phyloP scores from a whole-genome alignment of 2,888 invertebrate genomes.

The Blera fallax region DNA sequence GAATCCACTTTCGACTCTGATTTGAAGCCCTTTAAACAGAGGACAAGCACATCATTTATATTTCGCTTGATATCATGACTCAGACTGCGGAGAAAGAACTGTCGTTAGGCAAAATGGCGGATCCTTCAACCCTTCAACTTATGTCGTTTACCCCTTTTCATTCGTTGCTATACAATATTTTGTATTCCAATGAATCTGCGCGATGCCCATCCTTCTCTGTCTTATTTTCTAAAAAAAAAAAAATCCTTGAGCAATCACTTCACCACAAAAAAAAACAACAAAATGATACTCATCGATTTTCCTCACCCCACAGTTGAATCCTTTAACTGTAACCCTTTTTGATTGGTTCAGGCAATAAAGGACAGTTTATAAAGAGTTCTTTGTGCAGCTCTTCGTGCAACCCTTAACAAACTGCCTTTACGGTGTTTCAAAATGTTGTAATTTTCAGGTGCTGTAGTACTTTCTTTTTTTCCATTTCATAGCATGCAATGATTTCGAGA shows the following conservation, averaged over 20 bases:
- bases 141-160: background rate
- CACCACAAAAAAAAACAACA: background rate
- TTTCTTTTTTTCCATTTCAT: slow-evolving; percentile 11
- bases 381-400: slow-evolving; percentile 7
- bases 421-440: slow-evolving; percentile 42
- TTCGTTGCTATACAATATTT: background rate
- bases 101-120: too few species aligned
- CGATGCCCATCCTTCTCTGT: background rate
- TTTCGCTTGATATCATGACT: too few species aligned
- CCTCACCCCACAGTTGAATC: background rate
- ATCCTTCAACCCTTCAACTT: background rate
- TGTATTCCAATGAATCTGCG: background rate
- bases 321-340: slow-evolving; percentile 23
- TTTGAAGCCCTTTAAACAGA: too few species aligned
- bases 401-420: background rate
- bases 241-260: background rate
- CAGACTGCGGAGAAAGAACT: too few species aligned
- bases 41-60: too few species aligned
- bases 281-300: slow-evolving; percentile 6
- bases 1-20: too few species aligned
- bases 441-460: slow-evolving; percentile 55
- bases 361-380: background rate
- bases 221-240: background rate
- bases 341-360: background rate
- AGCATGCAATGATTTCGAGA: slow-evolving; percentile 48